A percentile compares a stretch with the other conserved stretches of the same genome.
phyloP scores from a whole-genome alignment of 2,797 vertebrate genomes.

The Melanotaenia pygmaea region DNA sequence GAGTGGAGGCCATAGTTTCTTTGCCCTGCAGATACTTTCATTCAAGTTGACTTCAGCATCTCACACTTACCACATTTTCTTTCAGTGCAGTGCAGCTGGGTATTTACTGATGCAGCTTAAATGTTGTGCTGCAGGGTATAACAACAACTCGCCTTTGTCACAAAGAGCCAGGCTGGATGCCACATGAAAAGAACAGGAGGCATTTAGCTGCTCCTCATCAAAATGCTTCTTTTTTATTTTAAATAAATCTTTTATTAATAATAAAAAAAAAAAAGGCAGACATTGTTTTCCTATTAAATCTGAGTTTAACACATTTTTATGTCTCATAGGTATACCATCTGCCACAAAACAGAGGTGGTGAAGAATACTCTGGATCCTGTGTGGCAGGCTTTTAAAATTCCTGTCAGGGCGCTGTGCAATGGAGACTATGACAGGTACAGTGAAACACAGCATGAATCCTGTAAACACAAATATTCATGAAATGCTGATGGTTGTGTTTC shows the following conservation, averaged over 20 bases:
- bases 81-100: conserved; percentile 72
- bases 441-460: neutral
- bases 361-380: conserved; percentile 94
- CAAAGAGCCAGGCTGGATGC: conserved; percentile 44
- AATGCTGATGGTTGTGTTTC: neutral
- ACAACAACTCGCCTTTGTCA: conserved; percentile 35
- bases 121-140: conserved; percentile 58
- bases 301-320: conserved; percentile 19
- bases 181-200: conserved; percentile 21
- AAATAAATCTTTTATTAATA: neutral
- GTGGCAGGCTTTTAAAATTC: conserved; percentile 95
- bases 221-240: neutral
- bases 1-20: conserved; percentile 43
- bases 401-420: conserved; percentile 92
- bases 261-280: neutral
- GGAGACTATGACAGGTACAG: conserved; percentile 92
- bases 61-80: conserved; percentile 59
- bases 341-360: conserved; percentile 93
- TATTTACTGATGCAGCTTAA: conserved; percentile 73
- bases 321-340: conserved; percentile 88
- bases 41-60: conserved; percentile 58
- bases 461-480: neutral
- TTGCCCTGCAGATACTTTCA: conserved; percentile 69
- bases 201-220: conserved; percentile 7
- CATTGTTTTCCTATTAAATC: neutral